Evolutionary conservation across 2,888 invertebrate genomes (phyloP).

Genomic region (Odiellus spinosus): DNA sequence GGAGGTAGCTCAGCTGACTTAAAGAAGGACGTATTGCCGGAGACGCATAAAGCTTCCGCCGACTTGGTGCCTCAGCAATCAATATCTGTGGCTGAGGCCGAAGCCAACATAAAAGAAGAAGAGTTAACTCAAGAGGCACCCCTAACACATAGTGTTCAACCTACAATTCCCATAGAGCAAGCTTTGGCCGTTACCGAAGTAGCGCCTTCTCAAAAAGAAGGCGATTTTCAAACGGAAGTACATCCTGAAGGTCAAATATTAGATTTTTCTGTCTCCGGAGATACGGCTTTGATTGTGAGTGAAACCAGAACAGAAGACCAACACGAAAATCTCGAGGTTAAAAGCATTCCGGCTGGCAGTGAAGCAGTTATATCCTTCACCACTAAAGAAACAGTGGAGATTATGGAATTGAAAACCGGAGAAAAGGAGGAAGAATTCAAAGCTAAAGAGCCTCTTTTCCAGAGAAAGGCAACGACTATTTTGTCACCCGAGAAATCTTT

Average conservation of each 20-base stretch:
- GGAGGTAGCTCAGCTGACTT: conserved; percentile 14
- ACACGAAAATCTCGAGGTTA: conserved; percentile 9
- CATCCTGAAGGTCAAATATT: conserved; percentile 13
- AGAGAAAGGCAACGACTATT: conserved; percentile 10
- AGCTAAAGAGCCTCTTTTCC: conserved; percentile 7
- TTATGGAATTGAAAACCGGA: conserved; percentile 13
- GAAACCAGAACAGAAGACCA: conserved; percentile 12
- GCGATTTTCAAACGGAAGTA: conserved; percentile 8
- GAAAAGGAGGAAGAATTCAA: conserved; percentile 12
- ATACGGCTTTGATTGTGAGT: conserved; percentile 17
- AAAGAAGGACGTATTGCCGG: conserved; percentile 12
- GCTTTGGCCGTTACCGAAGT: conserved; percentile 14
- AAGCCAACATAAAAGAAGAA: conserved; percentile 14
- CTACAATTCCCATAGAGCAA: conserved; percentile 11
- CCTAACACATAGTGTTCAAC: conserved; percentile 9
- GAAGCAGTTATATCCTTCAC: conserved; percentile 13
- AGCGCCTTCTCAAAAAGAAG: conserved; percentile 14
- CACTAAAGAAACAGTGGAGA: conserved; percentile 12
- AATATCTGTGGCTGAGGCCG: conserved; percentile 13
- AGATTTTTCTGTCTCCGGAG: conserved; percentile 12
- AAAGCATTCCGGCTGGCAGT: conserved; percentile 7
- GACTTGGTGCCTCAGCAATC: conserved; percentile 12
- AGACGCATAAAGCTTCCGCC: conserved; percentile 10
- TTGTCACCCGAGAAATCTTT: conserved; percentile 12
- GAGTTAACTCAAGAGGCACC: conserved; percentile 9